phyloP scores from a whole-genome alignment of 2,113 vertebrate species.

The Arvicanthis niloticus region DNA sequence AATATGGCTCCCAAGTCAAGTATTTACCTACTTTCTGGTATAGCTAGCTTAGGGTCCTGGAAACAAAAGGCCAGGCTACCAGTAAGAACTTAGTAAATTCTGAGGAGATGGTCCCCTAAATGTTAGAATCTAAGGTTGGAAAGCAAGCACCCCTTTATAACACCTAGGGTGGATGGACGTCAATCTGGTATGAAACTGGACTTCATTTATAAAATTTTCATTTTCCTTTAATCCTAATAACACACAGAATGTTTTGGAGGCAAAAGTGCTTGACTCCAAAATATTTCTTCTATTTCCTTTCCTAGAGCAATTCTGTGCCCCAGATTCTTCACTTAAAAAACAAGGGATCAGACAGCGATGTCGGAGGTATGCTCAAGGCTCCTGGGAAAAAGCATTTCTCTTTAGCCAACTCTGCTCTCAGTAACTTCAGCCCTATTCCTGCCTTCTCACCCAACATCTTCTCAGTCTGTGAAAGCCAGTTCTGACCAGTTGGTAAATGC shows the following conservation, averaged over 20 bases:
- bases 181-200: not conserved
- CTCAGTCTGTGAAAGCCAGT: not conserved
- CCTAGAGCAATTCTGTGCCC: slow-evolving; percentile 26
- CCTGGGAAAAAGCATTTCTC: not conserved
- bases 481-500: not conserved
- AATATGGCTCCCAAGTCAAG: not conserved
- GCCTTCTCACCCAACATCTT: not conserved
- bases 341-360: not conserved
- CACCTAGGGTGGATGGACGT: not conserved
- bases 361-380: not conserved
- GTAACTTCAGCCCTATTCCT: not conserved
- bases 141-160: not conserved
- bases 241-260: not conserved
- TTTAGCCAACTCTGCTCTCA: not conserved
- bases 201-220: not conserved
- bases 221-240: slow-evolving; percentile 12
- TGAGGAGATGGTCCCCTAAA: not conserved
- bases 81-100: not conserved
- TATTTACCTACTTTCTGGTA: not conserved
- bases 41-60: not conserved
- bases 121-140: not conserved
- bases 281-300: slow-evolving; percentile 32
- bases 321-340: not conserved
- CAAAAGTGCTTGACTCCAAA: slow-evolving; percentile 22
- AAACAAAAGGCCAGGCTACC: not conserved